phyloP scores from a whole-genome alignment of 53 echinoderm and acorn worm genomes.

The Hippasteria phrygiana region DNA sequence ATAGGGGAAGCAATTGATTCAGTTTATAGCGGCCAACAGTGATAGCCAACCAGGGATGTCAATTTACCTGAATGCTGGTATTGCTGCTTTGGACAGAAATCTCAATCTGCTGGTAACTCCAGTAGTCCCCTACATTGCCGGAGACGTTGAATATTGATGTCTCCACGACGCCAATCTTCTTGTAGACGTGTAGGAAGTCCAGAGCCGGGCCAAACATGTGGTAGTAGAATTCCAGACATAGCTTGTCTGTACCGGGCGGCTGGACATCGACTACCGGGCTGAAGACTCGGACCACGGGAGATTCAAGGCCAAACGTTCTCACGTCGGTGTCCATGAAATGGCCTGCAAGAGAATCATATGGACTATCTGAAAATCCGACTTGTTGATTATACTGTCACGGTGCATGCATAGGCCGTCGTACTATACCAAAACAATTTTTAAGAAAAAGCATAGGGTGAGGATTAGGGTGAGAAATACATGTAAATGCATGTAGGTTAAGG shows the following conservation, averaged over 20 bases:
- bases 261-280: slow-evolving; percentile 6
- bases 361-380: no score
- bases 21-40: no score
- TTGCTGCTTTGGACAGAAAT: slow-evolving; percentile 56
- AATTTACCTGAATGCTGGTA: slow-evolving; percentile 1
- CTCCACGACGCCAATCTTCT: not conserved
- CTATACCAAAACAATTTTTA: no score
- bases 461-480: no score
- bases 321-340: slow-evolving; percentile 42
- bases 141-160: slow-evolving; percentile 8
- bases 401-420: no score
- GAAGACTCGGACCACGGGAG: not conserved
- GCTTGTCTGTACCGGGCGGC: not conserved
- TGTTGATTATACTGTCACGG: no score
- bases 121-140: slow-evolving; percentile 65
- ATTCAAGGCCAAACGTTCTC: not conserved
- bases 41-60: no score
- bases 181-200: slow-evolving; percentile 61
- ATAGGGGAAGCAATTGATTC: no score
- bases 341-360: slow-evolving; percentile 6
- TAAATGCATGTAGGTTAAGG: no score
- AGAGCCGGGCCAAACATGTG: slow-evolving; percentile 70
- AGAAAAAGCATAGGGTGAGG: no score
- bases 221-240: slow-evolving; percentile 73
- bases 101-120: slow-evolving; percentile 72